Evolutionary conservation across 2,113 vertebrate species (phyloP).

Genomic region (Camarhynchus parvulus): DNA sequence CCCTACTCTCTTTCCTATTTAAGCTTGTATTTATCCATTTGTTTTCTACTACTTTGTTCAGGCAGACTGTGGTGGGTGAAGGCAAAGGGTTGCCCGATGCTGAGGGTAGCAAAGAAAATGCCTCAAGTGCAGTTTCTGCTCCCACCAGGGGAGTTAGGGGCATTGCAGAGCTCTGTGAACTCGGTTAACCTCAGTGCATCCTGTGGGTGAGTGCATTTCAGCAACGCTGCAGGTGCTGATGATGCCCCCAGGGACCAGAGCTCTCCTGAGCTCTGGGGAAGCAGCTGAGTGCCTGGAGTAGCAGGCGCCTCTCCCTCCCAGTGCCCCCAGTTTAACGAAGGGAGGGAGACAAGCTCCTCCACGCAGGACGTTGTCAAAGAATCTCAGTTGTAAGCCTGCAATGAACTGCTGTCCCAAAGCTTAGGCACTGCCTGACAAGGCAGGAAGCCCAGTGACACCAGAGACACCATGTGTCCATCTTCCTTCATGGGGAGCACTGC

Average conservation of each 20-base stretch:
- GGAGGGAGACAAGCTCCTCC: background rate
- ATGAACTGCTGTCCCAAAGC: background rate
- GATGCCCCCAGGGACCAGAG: background rate
- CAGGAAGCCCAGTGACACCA: background rate
- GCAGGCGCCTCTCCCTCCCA: background rate
- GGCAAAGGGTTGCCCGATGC: background rate
- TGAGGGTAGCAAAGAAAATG: background rate
- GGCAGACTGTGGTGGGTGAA: fast-evolving
- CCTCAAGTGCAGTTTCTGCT: background rate
- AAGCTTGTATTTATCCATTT: background rate
- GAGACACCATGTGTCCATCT: fast-evolving
- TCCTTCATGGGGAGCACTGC: background rate
- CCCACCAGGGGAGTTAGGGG: background rate
- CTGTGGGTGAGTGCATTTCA: background rate
- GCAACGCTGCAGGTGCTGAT: fast-evolving
- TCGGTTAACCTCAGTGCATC: background rate
- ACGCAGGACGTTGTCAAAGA: fast-evolving
- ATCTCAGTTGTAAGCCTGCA: background rate
- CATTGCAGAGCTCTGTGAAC: background rate
- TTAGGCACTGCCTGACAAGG: fast-evolving
- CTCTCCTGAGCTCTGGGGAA: background rate
- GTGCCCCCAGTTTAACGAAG: background rate
- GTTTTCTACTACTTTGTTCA: background rate
- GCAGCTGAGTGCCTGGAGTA: background rate
- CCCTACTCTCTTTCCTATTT: background rate